Evolutionary conservation across 2,888 invertebrate species (phyloP).

Genomic region (Ligdia adustata): DNA sequence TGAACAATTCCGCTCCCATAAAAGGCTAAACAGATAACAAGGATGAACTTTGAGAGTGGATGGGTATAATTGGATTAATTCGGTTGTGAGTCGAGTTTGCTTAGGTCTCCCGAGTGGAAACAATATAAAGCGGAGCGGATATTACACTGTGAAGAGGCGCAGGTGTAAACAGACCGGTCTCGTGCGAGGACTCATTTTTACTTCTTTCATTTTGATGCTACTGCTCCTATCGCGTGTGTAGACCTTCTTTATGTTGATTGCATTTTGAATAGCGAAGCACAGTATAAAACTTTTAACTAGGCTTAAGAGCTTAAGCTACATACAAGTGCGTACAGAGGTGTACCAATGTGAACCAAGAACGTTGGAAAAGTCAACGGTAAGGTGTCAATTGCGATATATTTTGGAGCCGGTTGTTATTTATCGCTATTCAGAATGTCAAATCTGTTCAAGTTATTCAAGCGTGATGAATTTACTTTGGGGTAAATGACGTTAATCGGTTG

Average conservation of each 20-base stretch:
- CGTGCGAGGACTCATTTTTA: conserved; percentile 59
- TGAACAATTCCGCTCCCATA: conserved; percentile 37
- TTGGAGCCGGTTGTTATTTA: too few species aligned
- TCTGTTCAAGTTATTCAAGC: too few species aligned
- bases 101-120: conserved; percentile 70
- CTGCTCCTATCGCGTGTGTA: conserved; percentile 15
- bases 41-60: conserved; percentile 56
- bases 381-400: too few species aligned
- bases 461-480: conserved; percentile 2
- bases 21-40: conserved; percentile 48
- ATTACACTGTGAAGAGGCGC: conserved; percentile 74
- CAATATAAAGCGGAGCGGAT: conserved; percentile 78
- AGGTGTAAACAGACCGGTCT: conserved; percentile 67
- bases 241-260: conserved; percentile 23
- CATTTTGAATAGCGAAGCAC: conserved; percentile 3
- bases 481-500: conserved; percentile 5
- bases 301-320: too few species aligned
- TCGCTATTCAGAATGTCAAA: too few species aligned
- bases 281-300: conserved; percentile 1
- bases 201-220: conserved; percentile 60
- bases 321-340: too few species aligned
- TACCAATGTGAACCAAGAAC: too few species aligned
- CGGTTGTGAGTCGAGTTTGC: conserved; percentile 67
- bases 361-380: too few species aligned
- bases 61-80: conserved; percentile 73